Conservation (phyloP, 1,140 invertebrate species). For the Liolophura sinensis region DNA sequence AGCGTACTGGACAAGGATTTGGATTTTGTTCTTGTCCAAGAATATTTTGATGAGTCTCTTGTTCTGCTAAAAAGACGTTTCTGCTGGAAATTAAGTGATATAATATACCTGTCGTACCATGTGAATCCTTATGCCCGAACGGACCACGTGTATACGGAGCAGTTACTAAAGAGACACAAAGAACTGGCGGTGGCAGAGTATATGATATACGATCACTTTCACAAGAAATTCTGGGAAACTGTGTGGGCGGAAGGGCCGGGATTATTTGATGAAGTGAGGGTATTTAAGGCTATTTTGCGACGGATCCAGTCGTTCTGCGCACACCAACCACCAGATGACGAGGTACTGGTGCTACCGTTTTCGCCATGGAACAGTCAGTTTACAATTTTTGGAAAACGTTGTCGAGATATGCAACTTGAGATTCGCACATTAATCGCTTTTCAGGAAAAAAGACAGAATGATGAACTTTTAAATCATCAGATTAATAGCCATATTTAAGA, state of each 20-base stretch:
- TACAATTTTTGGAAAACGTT: no score
- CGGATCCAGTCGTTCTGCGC: slow-evolving; percentile 20
- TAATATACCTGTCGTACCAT: slow-evolving; percentile 38
- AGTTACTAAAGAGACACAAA: slow-evolving; percentile 10
- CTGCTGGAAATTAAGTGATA: slow-evolving; percentile 60
- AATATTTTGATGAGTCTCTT: slow-evolving; percentile 63
- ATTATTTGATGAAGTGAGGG: slow-evolving; percentile 20
- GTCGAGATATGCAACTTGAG: no score
- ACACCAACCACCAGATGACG: not conserved
- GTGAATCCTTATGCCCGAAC: not conserved
- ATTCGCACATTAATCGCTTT: no score
- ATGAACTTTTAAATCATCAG: no score
- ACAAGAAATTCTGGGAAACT: slow-evolving; percentile 14
- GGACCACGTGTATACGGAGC: slow-evolving; percentile 9
- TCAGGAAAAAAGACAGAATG: no score
- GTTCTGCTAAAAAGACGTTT: slow-evolving; percentile 59
- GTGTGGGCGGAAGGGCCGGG: slow-evolving; percentile 12
- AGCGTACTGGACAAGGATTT: slow-evolving; percentile 55
- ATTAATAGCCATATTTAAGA: no score
- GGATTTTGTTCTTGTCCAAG: slow-evolving; percentile 61
- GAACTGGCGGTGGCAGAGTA: slow-evolving; percentile 17
- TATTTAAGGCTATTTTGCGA: slow-evolving; percentile 18
- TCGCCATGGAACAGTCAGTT: no score
- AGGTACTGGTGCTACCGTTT: no score
- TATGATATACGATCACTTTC: slow-evolving; percentile 29